Evolutionary conservation across 2,888 invertebrate genomes (phyloP).

Genomic region (Eueremaeus valkanovi): DNA sequence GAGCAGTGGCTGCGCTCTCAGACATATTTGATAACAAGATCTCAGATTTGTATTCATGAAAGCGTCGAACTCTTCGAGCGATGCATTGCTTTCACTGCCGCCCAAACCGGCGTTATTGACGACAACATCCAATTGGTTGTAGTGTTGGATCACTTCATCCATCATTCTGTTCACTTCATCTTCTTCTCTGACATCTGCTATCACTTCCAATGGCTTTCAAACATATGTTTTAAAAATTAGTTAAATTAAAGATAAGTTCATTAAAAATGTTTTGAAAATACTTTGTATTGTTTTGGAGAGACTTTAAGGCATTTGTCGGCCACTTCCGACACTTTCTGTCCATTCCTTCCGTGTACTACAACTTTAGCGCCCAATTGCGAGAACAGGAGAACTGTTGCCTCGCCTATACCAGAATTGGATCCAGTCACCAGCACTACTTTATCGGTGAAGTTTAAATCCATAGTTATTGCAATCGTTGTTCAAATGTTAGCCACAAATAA

Average conservation of each 20-base stretch:
- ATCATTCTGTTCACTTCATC: not conserved
- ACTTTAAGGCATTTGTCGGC: not conserved
- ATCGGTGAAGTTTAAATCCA: too few species aligned
- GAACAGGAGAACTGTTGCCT: not conserved
- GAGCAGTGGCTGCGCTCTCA: not conserved
- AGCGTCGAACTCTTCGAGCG: not conserved
- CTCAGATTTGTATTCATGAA: not conserved
- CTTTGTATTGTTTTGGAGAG: not conserved
- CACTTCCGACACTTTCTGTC: not conserved
- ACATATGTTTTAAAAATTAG: not conserved
- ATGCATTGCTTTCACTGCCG: not conserved
- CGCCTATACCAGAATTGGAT: constrained; percentile 2
- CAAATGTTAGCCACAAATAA: too few species aligned
- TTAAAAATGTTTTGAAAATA: not conserved
- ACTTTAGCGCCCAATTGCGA: constrained; percentile 12
- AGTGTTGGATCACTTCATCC: not conserved
- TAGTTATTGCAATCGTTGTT: too few species aligned
- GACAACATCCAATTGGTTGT: not conserved
- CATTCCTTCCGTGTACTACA: not conserved
- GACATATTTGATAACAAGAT: not conserved
- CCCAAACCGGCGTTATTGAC: not conserved
- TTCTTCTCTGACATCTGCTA: not conserved
- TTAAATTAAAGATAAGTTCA: not conserved
- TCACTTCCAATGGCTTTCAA: not conserved
- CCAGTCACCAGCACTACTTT: constrained; percentile 1